These are phyloP conservation scores for Metridium senile DNA, from an alignment of 92 coral and sea anemone genomes.

Conservation along the genomic window DNA sequence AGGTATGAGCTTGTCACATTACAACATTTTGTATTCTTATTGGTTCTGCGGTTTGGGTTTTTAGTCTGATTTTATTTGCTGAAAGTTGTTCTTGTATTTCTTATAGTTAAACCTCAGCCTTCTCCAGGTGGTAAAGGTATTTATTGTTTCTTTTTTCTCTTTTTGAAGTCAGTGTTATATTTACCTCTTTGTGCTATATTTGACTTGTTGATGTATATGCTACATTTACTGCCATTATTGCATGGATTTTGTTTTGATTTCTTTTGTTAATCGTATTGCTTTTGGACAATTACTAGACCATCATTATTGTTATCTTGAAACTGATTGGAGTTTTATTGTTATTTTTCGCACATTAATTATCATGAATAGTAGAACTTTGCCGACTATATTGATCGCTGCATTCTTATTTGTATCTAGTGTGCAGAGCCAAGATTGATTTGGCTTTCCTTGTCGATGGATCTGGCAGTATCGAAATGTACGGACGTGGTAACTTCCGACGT, in stretches of 20 bases:
- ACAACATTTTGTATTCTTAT: no score
- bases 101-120: background rate
- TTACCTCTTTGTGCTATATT: background rate
- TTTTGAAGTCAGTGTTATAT: background rate
- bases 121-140: background rate
- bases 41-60: no score
- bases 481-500: slow-evolving; percentile 59
- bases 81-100: background rate
- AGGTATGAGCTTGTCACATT: background rate
- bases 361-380: no score
- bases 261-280: no score
- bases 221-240: no score
- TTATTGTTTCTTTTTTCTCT: background rate
- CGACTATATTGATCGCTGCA: no score
- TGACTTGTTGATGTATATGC: no score
- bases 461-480: slow-evolving; percentile 46
- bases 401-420: slow-evolving; percentile 26
- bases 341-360: no score
- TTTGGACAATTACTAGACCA: no score
- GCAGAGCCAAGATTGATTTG: slow-evolving; percentile 54
- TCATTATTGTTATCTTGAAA: no score
- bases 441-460: slow-evolving; percentile 70
- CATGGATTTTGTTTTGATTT: no score
- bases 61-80: background rate
- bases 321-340: no score